These are phyloP conservation scores for Goniozus legneri DNA, from an alignment of 1,140 invertebrate genomes.

Conservation along the genomic window DNA sequence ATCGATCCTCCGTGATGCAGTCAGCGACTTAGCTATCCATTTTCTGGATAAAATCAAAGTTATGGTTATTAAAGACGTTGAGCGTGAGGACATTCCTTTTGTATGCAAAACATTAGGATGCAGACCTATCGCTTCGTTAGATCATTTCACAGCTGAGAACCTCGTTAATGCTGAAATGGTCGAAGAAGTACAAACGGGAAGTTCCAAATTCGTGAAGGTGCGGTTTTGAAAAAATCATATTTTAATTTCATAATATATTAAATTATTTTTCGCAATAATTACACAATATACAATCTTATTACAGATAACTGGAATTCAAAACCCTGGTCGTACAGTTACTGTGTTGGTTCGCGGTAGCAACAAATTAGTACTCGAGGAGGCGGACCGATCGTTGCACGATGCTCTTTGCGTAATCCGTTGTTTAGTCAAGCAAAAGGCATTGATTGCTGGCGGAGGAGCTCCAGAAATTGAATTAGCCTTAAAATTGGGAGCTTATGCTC, in stretches of 20 bases:
- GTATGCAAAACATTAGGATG: slow-evolving; percentile 94
- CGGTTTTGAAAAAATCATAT: background rate
- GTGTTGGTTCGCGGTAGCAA: slow-evolving; percentile 96
- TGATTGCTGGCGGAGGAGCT: slow-evolving; percentile 94
- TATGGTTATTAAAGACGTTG: slow-evolving; percentile 97
- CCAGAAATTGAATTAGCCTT: slow-evolving; percentile 94
- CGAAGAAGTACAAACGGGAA: slow-evolving; percentile 89
- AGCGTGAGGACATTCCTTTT: slow-evolving; percentile 97
- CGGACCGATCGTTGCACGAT: slow-evolving; percentile 94
- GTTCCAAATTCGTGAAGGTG: slow-evolving; percentile 91
- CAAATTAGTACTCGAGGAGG: slow-evolving; percentile 93
- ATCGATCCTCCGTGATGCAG: slow-evolving; percentile 95
- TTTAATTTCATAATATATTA: background rate
- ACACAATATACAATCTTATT: slow-evolving; percentile 11
- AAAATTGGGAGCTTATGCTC: slow-evolving; percentile 76
- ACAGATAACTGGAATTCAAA: slow-evolving; percentile 84
- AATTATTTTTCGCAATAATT: slow-evolving; percentile 3
- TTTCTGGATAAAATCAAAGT: slow-evolving; percentile 99
- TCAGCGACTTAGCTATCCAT: slow-evolving; percentile 95
- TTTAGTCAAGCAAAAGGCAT: slow-evolving; percentile 85
- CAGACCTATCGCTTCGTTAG: slow-evolving; percentile 94
- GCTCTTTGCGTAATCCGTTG: slow-evolving; percentile 97
- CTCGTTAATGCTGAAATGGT: slow-evolving; percentile 90
- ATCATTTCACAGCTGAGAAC: slow-evolving; percentile 93
- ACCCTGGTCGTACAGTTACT: slow-evolving; percentile 87